A percentile compares a stretch with the other conserved stretches of the same genome.
Evolutionary conservation across 37 sponge, comb jelly and placozoan genomes (phyloP).

Genomic region (Halisarca cf. caerulea): DNA sequence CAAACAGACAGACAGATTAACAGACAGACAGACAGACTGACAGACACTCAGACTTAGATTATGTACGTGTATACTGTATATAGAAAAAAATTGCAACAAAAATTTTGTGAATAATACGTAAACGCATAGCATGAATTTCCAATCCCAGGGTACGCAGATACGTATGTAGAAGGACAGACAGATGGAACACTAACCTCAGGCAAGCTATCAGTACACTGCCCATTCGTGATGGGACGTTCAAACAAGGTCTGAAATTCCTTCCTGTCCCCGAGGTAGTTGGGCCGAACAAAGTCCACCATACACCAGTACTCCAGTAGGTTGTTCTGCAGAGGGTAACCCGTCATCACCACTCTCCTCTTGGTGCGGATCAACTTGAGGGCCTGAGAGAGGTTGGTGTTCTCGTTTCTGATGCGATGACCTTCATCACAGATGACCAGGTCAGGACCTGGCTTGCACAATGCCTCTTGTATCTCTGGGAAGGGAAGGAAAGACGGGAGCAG

Average conservation of each 20-base stretch:
- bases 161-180: no score
- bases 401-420: conserved; percentile 97
- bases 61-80: no score
- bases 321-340: conserved; percentile 99
- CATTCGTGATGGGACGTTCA: conserved; percentile 93
- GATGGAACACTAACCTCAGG: conserved; percentile 50
- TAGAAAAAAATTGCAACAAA: no score
- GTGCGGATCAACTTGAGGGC: conserved; percentile 91
- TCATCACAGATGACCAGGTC: conserved; percentile 98
- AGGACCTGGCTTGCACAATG: conserved; percentile 91
- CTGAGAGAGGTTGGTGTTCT: conserved; percentile 82
- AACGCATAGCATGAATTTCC: no score
- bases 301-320: conserved; percentile 99
- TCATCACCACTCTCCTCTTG: conserved; percentile 92
- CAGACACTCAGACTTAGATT: background rate
- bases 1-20: background rate
- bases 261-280: conserved; percentile 96
- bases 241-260: conserved; percentile 95
- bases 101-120: no score
- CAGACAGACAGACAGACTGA: background rate
- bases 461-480: conserved; percentile 71
- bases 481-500: background rate
- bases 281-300: conserved; percentile 99
- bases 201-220: conserved; percentile 96
- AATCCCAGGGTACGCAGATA: no score